Conservation (phyloP, 2,888 invertebrate genomes). For the Chloroclysta siterata region DNA sequence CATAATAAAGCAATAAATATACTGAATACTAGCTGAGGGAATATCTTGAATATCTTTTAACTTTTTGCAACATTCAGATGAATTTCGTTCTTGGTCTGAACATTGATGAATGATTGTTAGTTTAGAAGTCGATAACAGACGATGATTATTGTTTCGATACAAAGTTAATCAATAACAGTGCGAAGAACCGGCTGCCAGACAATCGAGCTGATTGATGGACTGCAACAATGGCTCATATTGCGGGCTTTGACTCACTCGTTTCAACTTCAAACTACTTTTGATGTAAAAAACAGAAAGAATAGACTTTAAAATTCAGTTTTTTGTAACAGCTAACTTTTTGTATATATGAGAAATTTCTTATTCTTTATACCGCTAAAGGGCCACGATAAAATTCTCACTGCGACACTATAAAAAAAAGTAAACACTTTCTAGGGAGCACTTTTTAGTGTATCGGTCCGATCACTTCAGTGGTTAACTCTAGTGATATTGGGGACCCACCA, state of each 20-base stretch:
- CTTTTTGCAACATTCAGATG: neutral
- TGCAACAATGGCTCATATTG: neutral
- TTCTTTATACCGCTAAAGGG: too few relatives aligned
- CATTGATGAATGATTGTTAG: conserved; percentile 12
- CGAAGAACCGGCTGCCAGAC: conserved; percentile 5
- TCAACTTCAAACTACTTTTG: neutral
- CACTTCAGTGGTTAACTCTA: too few relatives aligned
- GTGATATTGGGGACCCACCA: too few relatives aligned
- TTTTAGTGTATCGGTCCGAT: too few relatives aligned
- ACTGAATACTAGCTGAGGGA: neutral
- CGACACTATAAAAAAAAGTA: too few relatives aligned
- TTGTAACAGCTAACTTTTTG: too few relatives aligned
- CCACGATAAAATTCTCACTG: too few relatives aligned
- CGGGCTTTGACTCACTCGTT: neutral
- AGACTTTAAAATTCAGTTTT: too few relatives aligned
- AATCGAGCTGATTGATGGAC: conserved; percentile 17
- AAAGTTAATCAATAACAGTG: conserved; percentile 22
- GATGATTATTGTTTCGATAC: conserved; percentile 13
- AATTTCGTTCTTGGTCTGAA: neutral
- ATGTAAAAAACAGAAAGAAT: neutral
- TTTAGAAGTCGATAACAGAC: conserved; percentile 11
- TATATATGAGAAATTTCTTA: too few relatives aligned
- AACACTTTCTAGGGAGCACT: too few relatives aligned
- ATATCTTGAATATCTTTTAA: neutral
- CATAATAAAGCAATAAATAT: too few relatives aligned